A percentile compares a stretch with the other conserved stretches of the same genome.
Evolutionary conservation across 2,888 invertebrate species (phyloP).

Genomic region (Dasypogon diadema): DNA sequence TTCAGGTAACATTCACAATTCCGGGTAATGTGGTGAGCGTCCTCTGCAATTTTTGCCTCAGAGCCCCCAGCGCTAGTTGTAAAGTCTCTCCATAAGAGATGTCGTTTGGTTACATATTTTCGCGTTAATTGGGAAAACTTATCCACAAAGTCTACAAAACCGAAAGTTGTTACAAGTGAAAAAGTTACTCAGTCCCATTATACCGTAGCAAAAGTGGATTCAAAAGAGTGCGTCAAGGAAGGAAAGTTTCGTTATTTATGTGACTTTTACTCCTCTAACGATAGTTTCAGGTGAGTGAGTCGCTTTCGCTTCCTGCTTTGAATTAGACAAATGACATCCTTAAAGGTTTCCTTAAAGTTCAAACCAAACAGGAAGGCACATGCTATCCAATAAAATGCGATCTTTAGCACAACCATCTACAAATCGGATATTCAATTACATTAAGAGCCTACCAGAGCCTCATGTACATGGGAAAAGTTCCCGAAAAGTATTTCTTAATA

Average conservation of each 20-base stretch:
- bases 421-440: too few species aligned
- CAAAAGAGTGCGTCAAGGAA: constrained; percentile 13
- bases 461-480: too few species aligned
- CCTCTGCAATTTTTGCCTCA: background rate
- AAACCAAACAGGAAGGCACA: background rate
- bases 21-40: constrained; percentile 1
- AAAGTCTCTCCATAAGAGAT: background rate
- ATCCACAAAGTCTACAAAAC: constrained; percentile 31
- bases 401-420: background rate
- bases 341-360: background rate
- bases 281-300: constrained; percentile 31
- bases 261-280: constrained; percentile 37
- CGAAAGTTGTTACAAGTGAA: constrained; percentile 17
- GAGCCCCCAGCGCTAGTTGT: background rate
- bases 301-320: background rate
- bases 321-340: constrained; percentile 3
- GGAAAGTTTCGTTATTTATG: constrained; percentile 48
- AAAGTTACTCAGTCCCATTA: background rate
- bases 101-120: constrained; percentile 43
- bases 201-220: background rate
- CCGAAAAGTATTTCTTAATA: too few species aligned
- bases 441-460: too few species aligned
- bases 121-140: constrained; percentile 34
- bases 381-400: background rate
- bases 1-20: background rate